Base-by-base conservation (phyloP, 2,113 vertebrate genomes). In the Phalacrocorax brasilianus region DNA sequence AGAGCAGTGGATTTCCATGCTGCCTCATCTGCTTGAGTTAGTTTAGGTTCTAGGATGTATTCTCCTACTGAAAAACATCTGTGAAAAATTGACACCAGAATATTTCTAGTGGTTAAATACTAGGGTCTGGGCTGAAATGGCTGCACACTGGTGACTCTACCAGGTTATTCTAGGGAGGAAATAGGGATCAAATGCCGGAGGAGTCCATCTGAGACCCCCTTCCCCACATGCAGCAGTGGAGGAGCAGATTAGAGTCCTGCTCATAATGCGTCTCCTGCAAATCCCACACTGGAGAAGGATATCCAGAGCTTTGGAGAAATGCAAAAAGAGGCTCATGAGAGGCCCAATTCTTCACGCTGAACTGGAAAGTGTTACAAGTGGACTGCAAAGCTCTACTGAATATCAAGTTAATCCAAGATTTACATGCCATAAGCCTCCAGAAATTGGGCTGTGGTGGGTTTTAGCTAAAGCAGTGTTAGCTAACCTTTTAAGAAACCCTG, bases 351-450 rank as follows among this genome's bases (percentile, higher is more conserved):
- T 95, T 96, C 84, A 71, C n/a, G 45, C 45, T 79, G 66, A 94
- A 71, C 73, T 95, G 91, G 77, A 44, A 95, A 95, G 90, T 88
- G 89, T 95, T 97, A 87, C 0, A 22, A 93, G 81, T 83, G 52
- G 59, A 85, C 89, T 89, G 87, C 71, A 97, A 95, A 96, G 53
- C 94, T 95, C 89, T 77, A 30, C 74, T 94, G 91, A 95, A 85
- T 94, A 96, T 91, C 0, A 9, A 96, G 94, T 79, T 97, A 97
- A 97, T 97, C 95, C 94, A 94, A 97, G 97, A 97, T 97, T 97
- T 97, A 89, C 2, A 0, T 91, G 89, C 26, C 66, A 40, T 97
- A 96, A 97, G 80, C 95, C 84, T 91, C 45, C 66, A 89, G 92
- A 95, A 97, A 95, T 2, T 84, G 84, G 94, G 94, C 91, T 94